Base-by-base conservation (phyloP, 2,888 invertebrate species). In the Synanthedon andrenaeformis region DNA sequence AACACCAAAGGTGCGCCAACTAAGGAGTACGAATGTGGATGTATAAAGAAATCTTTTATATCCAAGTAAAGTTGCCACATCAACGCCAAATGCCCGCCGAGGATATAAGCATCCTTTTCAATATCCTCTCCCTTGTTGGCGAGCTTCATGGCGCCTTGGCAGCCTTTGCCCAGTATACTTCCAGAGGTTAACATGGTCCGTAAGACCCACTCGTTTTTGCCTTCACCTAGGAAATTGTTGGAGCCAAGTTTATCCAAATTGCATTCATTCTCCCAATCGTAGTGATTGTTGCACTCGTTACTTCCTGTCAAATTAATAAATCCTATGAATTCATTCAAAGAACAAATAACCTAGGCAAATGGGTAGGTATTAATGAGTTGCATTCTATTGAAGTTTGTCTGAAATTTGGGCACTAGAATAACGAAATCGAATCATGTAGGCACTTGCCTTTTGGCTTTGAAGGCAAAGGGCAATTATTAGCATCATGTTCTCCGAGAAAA, bases 61-160 rank as follows among this genome's bases (percentile, higher is more conserved):
- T 86, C 86, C 3, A 86, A 61, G 56, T 86, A 79, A 0, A 86
- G 63, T 59, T 86, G 86, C 85, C 86, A 86, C n/a, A 84, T 63
- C 12, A 85, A 58, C 0, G 82, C 84, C 49, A 86, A 64, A 56
- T 85, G 86, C 0, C 83, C 84, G 2, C 86, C 86, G 3, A 86
- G 71, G 42, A 65, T 69, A 60, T 85, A 86, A 0, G 85, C 86
- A 50, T 79, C 70, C 12, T 64, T 68, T 53, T 86, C 84, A 65
- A 76, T 66, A 2, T 73, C 64, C 41, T 66, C 64, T 0, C 77
- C 76, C 2, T 65, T 67, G 3, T 62, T 59, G 3, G 83, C 75
- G 1, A 86, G 66, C 57, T 80, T 85, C 82, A 86, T 84, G 3
- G 85, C 86, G 0, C 70, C 81, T 52, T 84, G 82, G 61, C 86